phyloP scores from a whole-genome alignment of 1,140 invertebrate genomes.

The Manduca sexta region DNA sequence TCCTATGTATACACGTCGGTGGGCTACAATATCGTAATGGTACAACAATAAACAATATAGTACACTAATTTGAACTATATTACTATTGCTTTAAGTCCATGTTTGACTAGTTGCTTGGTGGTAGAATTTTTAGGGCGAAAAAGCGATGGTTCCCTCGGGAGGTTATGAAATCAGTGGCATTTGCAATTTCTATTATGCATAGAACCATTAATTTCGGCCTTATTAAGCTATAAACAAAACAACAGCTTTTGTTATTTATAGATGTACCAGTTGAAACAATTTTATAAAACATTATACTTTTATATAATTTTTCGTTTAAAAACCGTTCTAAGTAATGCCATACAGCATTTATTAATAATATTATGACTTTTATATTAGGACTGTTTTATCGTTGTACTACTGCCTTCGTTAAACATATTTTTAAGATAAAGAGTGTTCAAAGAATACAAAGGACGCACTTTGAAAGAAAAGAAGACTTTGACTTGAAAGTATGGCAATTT shows the following conservation, averaged over 20 bases:
- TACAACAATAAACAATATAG: conserved; percentile 16
- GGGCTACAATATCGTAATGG: conserved; percentile 37
- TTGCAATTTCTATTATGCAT: conserved; percentile 73
- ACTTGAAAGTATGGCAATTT: no score
- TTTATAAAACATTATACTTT: no score
- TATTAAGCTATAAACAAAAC: conserved; percentile 67
- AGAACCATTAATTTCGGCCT: conserved; percentile 70
- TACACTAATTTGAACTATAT: conserved; percentile 7
- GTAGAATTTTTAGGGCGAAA: conserved; percentile 62
- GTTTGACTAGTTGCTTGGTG: conserved; percentile 13
- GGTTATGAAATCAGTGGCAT: conserved; percentile 75
- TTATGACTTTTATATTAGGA: no score
- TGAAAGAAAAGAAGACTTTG: no score
- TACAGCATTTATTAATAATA: no score
- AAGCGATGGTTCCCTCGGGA: conserved; percentile 67
- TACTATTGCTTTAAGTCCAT: conserved; percentile 15
- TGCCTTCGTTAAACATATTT: no score
- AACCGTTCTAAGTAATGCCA: no score
- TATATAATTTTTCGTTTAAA: no score
- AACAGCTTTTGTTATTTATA: conserved; percentile 17
- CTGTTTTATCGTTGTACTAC: no score
- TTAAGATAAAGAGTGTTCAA: no score
- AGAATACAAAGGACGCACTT: no score
- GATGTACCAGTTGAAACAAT: no score
- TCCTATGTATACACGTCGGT: conserved; percentile 61